These are phyloP conservation scores for Drosophila monieri DNA, from an alignment of 2,888 invertebrate genomes.

Conservation along the genomic window DNA sequence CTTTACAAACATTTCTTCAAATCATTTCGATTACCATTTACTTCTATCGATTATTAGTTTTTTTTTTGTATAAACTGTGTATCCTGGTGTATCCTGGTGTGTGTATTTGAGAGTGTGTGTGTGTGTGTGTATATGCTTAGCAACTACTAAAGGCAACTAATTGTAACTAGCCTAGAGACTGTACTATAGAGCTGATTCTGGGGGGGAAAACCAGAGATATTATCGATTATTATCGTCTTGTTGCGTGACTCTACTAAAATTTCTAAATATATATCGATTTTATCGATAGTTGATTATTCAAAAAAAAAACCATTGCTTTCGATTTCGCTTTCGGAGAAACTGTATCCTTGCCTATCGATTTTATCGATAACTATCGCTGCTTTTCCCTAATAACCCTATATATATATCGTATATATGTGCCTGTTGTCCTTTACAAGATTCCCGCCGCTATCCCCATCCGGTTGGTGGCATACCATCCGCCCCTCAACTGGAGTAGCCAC, in stretches of 20 bases:
- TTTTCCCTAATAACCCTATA: conserved; percentile 5
- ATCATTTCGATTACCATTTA: too few species aligned
- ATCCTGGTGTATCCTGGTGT: conserved; percentile 46
- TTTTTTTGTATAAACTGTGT: conserved; percentile 46
- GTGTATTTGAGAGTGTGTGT: background rate
- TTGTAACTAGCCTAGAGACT: conserved; percentile 72
- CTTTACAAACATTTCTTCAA: conserved; percentile 1
- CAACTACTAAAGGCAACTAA: conserved; percentile 73
- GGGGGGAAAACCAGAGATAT: background rate
- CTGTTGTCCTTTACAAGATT: conserved; percentile 6
- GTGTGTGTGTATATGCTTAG: conserved; percentile 59
- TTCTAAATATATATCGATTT: background rate
- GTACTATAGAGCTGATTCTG: background rate
- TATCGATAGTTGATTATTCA: background rate
- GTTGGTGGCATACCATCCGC: background rate
- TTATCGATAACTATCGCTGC: conserved; percentile 3
- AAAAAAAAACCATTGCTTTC: background rate
- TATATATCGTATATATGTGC: background rate
- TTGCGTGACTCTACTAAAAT: too few species aligned
- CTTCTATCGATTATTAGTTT: conserved; percentile 28
- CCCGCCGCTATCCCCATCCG: conserved; percentile 11
- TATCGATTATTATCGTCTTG: background rate
- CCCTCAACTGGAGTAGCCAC: conserved; percentile 43
- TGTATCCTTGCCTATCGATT: conserved; percentile 1
- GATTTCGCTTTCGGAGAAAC: background rate